These are phyloP conservation scores for Platerodrilus igneus DNA, from an alignment of 2,888 invertebrate species.

Conservation along the genomic window DNA sequence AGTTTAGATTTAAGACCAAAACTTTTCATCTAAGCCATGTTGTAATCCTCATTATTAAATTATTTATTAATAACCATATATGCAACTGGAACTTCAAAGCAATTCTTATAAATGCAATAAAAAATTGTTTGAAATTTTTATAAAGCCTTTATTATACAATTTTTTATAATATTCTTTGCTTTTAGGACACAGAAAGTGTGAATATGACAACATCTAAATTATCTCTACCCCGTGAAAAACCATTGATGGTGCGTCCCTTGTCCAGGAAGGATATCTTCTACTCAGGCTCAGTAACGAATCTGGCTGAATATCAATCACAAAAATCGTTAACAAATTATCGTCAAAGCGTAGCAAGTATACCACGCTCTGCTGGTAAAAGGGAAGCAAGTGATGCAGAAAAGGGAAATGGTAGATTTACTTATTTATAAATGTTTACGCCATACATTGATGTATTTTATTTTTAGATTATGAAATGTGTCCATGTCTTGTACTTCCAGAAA, in stretches of 20 bases:
- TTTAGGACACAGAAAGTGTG: constrained; percentile 68
- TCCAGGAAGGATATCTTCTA: constrained; percentile 97
- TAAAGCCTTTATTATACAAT: no score
- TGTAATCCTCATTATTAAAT: no score
- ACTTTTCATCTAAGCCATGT: no score
- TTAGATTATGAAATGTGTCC: constrained; percentile 76
- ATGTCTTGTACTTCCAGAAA: constrained; percentile 70
- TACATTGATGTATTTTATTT: constrained; percentile 31
- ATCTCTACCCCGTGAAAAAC: constrained; percentile 53
- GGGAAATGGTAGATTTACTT: constrained; percentile 58
- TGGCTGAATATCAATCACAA: constrained; percentile 90
- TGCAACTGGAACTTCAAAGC: no score
- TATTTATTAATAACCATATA: no score
- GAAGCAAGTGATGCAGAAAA: constrained; percentile 63
- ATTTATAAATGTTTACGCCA: constrained; percentile 5
- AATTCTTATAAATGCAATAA: no score
- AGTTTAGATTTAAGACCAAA: no score
- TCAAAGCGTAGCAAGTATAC: constrained; percentile 85
- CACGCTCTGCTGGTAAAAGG: constrained; percentile 60
- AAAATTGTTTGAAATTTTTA: constrained; percentile 2
- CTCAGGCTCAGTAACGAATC: constrained; percentile 88
- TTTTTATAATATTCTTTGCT: no score
- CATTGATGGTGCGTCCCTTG: constrained; percentile 79
- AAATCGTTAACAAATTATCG: constrained; percentile 86
- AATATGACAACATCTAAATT: constrained; percentile 64